phyloP scores from a whole-genome alignment of 2,113 vertebrate genomes.

The Tapirus terrestris region DNA sequence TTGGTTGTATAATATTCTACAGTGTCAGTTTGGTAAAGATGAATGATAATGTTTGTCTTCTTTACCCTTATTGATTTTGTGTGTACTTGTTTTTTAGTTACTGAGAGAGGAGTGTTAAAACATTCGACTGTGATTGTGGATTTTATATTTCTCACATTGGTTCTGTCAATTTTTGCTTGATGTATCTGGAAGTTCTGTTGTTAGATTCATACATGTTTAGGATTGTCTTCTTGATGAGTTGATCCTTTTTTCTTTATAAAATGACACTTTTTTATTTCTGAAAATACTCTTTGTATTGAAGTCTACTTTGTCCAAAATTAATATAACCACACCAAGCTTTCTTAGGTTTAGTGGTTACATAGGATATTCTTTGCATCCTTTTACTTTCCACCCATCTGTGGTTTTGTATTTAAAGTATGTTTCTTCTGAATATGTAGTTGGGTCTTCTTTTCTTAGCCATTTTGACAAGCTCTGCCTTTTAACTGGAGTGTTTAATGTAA shows the following conservation, averaged over 20 bases:
- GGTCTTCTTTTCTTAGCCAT: background rate
- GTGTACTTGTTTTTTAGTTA: background rate
- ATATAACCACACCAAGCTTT: background rate
- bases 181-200: background rate
- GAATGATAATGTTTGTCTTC: background rate
- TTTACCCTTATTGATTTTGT: background rate
- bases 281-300: background rate
- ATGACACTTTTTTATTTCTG: background rate
- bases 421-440: background rate
- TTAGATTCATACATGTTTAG: background rate
- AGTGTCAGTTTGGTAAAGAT: background rate
- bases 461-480: background rate
- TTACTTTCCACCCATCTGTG: background rate
- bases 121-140: no score
- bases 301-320: background rate
- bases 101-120: background rate
- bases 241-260: background rate
- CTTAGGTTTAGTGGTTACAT: background rate
- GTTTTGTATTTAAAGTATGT: background rate
- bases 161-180: background rate
- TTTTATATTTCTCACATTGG: conserved; percentile 18
- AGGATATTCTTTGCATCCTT: background rate
- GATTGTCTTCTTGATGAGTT: background rate
- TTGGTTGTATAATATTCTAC: background rate
- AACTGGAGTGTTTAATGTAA: background rate